Evolutionary conservation across 1,140 invertebrate species (phyloP).

Genomic region (Caenorhabditis briggsae): DNA sequence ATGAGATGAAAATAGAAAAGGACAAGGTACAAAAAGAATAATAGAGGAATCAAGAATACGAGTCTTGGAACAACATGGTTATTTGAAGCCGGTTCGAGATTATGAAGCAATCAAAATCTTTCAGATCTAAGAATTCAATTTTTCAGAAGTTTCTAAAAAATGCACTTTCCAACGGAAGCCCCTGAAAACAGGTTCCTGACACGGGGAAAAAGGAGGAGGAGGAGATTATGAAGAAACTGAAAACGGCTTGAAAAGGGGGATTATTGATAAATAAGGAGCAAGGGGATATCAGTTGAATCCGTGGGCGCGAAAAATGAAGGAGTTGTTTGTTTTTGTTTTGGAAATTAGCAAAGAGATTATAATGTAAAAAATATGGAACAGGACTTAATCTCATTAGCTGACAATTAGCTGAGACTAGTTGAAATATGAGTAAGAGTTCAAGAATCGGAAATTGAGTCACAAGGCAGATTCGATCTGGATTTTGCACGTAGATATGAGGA

Average conservation of each 20-base stretch:
- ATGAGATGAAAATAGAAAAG: not conserved
- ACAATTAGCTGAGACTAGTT: not conserved
- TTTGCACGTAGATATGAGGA: no score
- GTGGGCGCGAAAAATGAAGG: not conserved
- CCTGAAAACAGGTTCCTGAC: not conserved
- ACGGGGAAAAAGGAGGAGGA: not conserved
- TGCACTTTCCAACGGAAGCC: not conserved
- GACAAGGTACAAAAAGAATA: constrained; percentile 22
- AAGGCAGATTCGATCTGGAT: not conserved
- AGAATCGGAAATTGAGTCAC: not conserved
- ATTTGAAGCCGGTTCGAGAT: no score
- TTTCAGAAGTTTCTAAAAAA: no score
- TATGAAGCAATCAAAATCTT: not conserved
- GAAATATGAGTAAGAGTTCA: not conserved
- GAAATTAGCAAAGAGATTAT: constrained; percentile 21
- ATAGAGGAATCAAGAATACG: not conserved
- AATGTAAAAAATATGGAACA: not conserved
- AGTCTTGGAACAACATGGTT: not conserved
- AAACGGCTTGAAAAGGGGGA: not conserved
- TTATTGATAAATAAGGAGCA: constrained; percentile 1
- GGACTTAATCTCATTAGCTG: not conserved
- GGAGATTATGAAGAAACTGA: constrained; percentile 10
- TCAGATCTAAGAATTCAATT: not conserved
- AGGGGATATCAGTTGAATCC: constrained; percentile 3
- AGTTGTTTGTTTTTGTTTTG: constrained; percentile 38